phyloP scores from a whole-genome alignment of 2,113 vertebrate species.

The Saccopteryx leptura region DNA sequence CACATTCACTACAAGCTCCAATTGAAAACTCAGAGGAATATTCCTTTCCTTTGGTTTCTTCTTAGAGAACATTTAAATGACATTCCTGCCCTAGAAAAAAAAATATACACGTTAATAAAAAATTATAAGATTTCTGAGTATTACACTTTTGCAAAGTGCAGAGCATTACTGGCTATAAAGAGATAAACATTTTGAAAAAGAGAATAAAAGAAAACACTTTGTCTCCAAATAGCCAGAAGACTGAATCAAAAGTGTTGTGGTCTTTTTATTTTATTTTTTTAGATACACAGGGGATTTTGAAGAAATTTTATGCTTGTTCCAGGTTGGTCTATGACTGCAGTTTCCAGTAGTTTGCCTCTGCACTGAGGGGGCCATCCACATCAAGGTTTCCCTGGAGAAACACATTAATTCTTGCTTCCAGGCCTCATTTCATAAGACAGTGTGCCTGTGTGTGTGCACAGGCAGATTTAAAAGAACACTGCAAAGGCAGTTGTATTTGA shows the following conservation, averaged over 20 bases:
- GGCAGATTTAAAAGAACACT: background rate
- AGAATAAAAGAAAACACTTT: slow-evolving; percentile 62
- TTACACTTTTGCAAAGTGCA: slow-evolving; percentile 52
- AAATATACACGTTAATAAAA: slow-evolving; percentile 73
- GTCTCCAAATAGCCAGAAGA: slow-evolving; percentile 51
- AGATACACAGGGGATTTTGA: background rate
- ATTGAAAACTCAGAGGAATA: slow-evolving; percentile 54
- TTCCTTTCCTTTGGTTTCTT: slow-evolving; percentile 46
- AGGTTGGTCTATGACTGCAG: background rate
- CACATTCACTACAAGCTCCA: slow-evolving; percentile 51
- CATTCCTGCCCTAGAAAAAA: slow-evolving; percentile 44
- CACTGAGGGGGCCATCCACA: background rate
- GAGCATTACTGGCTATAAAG: background rate
- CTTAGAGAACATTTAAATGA: slow-evolving; percentile 53
- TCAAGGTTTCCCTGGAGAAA: background rate
- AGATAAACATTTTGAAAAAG: slow-evolving; percentile 65
- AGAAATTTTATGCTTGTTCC: background rate
- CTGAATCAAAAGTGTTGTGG: background rate
- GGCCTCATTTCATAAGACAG: background rate
- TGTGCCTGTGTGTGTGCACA: background rate
- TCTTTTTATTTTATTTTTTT: background rate
- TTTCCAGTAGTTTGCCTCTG: background rate
- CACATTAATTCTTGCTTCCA: background rate
- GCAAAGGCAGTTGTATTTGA: background rate
- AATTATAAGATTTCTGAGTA: slow-evolving; percentile 61